Base-by-base conservation (phyloP, 1,140 invertebrate genomes). In the Subanguina moxae region DNA sequence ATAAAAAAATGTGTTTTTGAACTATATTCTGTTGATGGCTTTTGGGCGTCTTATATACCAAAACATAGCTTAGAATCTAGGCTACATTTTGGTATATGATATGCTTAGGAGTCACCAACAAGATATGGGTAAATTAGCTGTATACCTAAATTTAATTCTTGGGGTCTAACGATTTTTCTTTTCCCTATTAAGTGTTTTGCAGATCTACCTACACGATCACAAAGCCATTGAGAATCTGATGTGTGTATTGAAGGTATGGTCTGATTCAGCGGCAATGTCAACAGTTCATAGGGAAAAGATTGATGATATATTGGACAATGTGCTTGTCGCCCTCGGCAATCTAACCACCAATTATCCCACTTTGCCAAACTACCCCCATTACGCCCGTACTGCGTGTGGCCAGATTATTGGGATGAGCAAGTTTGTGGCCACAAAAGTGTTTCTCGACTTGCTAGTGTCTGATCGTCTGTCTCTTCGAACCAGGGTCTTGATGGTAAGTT, bases 151-250 rank as follows among this genome's bases (percentile, higher is more conserved):
- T n/a, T n/a, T n/a, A n/a, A n/a, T n/a, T n/a, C n/a, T n/a, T n/a
- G n/a, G n/a, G n/a, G n/a, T n/a, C n/a, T n/a, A n/a, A n/a, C n/a
- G n/a, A n/a, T n/a, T n/a, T 38, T 38, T 38, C 17, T 52, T 25
- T 21, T 52, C 3, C 3, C 3, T 52, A 52, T 21, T 58, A 65
- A 65, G 3, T 7, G 1, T 19, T 57, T 13, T 28, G 17, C 57
- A 64, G 62, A 57, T 61, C 17, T 64, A 28, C 42, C 56, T 64
- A 7, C 62, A 68, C 27, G 70, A 70, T 1, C 15, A 71, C 27
- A 46, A 68, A 42, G 66, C 66, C 27, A 68, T 68, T 43, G 27
- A 69, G 17, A 68, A 68, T 52, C 32, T 68, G 25, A 70, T 73
- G 70, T 57, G 43, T 28, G 21, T 66, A 15, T 19, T 66, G 11